These are phyloP conservation scores for Galendromus occidentalis DNA, from an alignment of 1,140 invertebrate genomes.

Conservation along the genomic window DNA sequence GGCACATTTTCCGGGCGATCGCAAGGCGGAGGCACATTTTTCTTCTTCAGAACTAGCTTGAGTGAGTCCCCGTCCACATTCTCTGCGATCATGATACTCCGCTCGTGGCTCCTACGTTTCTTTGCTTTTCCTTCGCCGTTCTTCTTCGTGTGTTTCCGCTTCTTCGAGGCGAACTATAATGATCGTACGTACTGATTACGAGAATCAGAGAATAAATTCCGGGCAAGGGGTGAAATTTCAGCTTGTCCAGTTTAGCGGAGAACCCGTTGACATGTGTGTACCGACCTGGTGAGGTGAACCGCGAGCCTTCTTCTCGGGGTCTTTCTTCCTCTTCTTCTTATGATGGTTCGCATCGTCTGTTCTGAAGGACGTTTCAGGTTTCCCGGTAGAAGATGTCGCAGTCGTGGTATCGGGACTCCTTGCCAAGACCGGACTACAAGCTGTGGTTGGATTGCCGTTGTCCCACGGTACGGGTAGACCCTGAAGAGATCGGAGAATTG, in stretches of 20 bases:
- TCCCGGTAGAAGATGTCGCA: not conserved
- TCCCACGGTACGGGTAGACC: not conserved
- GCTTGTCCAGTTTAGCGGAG: too few species aligned
- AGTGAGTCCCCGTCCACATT: not conserved
- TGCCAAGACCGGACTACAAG: constrained; percentile 2
- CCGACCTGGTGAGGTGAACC: too few species aligned
- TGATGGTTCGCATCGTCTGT: not conserved
- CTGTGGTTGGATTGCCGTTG: not conserved
- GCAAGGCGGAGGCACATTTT: not conserved
- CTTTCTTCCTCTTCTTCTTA: not conserved
- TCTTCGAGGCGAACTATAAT: not conserved
- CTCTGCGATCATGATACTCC: not conserved
- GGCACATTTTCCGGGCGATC: not conserved
- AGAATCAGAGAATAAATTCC: too few species aligned
- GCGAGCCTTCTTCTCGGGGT: too few species aligned
- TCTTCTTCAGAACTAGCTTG: constrained; percentile 6
- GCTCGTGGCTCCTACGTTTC: not conserved
- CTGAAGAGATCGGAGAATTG: not conserved
- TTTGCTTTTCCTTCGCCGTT: not conserved
- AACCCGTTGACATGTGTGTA: too few species aligned
- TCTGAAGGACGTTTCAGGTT: too few species aligned
- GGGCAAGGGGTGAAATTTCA: too few species aligned
- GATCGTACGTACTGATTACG: too few species aligned
- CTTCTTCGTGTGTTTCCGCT: not conserved
- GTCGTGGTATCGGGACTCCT: not conserved